These are phyloP conservation scores for Philereme transversata DNA, from an alignment of 2,888 invertebrate species.

Conservation along the genomic window DNA sequence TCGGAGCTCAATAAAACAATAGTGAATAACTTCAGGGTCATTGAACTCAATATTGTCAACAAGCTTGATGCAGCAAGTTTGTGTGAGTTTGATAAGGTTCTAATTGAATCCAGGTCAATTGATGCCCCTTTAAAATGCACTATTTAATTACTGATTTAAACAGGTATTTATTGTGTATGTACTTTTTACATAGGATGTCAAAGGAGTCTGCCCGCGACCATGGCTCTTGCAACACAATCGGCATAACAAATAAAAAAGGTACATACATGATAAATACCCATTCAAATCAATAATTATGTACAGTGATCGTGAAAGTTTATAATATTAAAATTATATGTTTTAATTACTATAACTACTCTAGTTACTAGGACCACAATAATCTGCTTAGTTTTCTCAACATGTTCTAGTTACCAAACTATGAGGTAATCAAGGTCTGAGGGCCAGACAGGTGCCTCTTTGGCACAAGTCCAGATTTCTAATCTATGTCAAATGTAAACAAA, in stretches of 20 bases:
- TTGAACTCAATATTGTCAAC: not conserved
- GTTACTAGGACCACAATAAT: too few species aligned
- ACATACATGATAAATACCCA: too few species aligned
- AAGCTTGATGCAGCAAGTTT: not conserved
- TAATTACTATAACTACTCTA: too few species aligned
- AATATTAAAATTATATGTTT: too few species aligned
- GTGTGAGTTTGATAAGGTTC: not conserved
- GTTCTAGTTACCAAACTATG: not conserved
- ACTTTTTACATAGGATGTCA: too few species aligned
- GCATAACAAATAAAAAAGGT: too few species aligned
- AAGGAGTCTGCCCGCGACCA: too few species aligned
- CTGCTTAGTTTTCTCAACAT: not conserved
- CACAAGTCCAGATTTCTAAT: not conserved
- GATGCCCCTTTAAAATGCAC: not conserved
- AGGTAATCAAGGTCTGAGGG: not conserved
- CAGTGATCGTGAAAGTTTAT: too few species aligned
- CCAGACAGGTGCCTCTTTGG: slow-evolving; percentile 3
- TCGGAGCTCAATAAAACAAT: not conserved
- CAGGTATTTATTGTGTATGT: too few species aligned
- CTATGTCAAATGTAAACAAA: slow-evolving; percentile 1
- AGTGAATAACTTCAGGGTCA: slow-evolving; percentile 3
- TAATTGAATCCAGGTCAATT: not conserved
- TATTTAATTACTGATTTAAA: too few species aligned
- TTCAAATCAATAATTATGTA: too few species aligned
- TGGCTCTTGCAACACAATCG: too few species aligned